phyloP scores from a whole-genome alignment of 2,113 vertebrate species.

The Perognathus longimembris region DNA sequence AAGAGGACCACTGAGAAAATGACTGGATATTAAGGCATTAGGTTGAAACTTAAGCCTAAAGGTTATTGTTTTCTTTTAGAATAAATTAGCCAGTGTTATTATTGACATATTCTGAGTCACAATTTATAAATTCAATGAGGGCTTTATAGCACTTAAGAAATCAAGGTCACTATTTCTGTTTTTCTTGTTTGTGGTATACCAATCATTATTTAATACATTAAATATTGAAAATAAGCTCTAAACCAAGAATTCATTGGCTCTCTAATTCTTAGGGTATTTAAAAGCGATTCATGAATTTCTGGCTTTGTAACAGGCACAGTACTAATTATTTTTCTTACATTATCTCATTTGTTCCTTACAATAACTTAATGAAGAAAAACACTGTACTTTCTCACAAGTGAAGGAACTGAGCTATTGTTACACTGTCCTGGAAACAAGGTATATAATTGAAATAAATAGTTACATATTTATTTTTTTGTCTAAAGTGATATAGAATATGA shows the following conservation, averaged over 20 bases:
- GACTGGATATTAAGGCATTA: background rate
- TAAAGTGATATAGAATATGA: background rate
- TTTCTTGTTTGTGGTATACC: background rate
- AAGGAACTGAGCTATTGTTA: background rate
- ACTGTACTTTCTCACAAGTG: background rate
- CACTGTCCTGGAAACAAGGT: background rate
- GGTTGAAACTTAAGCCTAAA: background rate
- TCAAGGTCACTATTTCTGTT: constrained; percentile 15
- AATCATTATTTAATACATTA: constrained; percentile 6
- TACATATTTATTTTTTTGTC: background rate
- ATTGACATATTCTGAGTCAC: background rate
- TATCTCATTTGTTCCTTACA: background rate
- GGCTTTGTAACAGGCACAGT: background rate
- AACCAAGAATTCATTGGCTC: background rate
- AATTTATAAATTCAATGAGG: constrained; percentile 24
- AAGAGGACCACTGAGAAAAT: constrained; percentile 20
- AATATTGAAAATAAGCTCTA: background rate
- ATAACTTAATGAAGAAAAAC: constrained; percentile 19
- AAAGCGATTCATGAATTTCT: background rate
- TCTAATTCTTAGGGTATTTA: background rate
- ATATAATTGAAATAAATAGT: background rate
- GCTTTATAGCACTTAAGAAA: background rate
- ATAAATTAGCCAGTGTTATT: background rate
- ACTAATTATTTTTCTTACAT: background rate
- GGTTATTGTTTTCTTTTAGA: background rate